Evolutionary conservation across 2,888 invertebrate genomes (phyloP), one percentile per base, ranked within the genome.

Genomic region (Meloe dianella): DNA sequence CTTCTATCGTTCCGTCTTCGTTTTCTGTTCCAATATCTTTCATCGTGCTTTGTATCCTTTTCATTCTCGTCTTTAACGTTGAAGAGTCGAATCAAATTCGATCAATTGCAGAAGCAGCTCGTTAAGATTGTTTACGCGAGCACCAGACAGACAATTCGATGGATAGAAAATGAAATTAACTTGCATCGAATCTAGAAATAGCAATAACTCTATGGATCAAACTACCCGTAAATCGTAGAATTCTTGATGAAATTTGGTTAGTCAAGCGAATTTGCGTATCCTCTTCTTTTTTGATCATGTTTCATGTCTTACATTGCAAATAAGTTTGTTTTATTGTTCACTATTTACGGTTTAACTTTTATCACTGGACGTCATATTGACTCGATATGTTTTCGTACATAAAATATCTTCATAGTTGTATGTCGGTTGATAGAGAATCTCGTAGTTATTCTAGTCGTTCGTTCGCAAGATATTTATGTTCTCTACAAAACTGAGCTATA

Each of bases 51-150:
- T n/a, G n/a, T 12, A 27, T 54, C 24, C 51, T 4, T 24, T 27
- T 54, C 85, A 86, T 83, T 68, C 67, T 71, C 72, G 67, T 71
- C 72, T 71, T 75, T 73, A 77, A 75, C 12, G 54, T 54, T 27
- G 14, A 54, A 24, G 14, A 27, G 54, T 54, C 54, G 24, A 54
- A 27, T 24, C 4, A 5, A 86, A 87, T 84, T 87, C 87, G 86
- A 85, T 79, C 79, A 79, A 79, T 79, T 79, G 79, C 79, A 79
- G 78, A 77, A 78, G 78, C 76, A 75, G 74, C 77, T 79, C 75
- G 77, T 77, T 77, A 81, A 78, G 86, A 87, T 75, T 79, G 78
- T 79, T 79, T 79, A 79, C 79, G 79, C 77, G n/a, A 32, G 75
- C 75, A 20, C 47, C 76, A 75, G 75, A 74, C 74, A 47, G 20